Evolutionary conservation across 2,888 invertebrate species (phyloP).

Genomic region (Pasiphila rectangulata): DNA sequence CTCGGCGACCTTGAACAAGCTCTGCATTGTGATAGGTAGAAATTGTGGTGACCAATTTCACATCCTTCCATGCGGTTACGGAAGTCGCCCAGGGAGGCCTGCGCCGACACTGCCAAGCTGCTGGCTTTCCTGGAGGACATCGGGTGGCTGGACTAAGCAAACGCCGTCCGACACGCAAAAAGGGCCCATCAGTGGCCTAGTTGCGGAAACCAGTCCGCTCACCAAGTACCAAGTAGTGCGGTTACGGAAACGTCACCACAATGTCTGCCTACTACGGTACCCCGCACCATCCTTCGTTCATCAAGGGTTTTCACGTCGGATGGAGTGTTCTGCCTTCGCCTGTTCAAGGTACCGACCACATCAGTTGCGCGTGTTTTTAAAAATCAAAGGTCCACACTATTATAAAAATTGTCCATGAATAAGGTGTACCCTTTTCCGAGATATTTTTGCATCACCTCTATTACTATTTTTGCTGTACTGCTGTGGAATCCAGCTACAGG

Average conservation of each 20-base stretch:
- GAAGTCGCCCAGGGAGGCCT: no score
- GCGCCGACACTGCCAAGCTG: no score
- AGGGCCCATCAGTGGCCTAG: no score
- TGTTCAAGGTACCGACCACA: constrained; percentile 1
- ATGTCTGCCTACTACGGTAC: constrained; percentile 15
- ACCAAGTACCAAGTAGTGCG: no score
- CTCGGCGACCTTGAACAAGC: not conserved
- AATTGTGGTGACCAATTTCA: not conserved
- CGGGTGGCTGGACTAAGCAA: no score
- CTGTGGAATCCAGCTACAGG: constrained; percentile 23
- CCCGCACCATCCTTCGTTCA: constrained; percentile 6
- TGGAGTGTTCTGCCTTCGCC: constrained; percentile 6
- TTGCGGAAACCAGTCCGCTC: no score
- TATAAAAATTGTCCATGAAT: constrained; percentile 30
- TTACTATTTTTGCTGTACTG: constrained; percentile 26
- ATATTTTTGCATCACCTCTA: constrained; percentile 19
- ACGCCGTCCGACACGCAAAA: no score
- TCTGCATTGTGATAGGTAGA: not conserved
- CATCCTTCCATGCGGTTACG: constrained; percentile 5
- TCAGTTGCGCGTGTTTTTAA: no score
- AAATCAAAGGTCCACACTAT: constrained; percentile 6
- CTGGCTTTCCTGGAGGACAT: no score
- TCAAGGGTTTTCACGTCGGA: constrained; percentile 9
- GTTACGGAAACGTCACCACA: constrained; percentile 25
- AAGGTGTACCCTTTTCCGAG: constrained; percentile 22